Evolutionary conservation across 2,888 invertebrate species (phyloP).

Genomic region (Macaria notata): DNA sequence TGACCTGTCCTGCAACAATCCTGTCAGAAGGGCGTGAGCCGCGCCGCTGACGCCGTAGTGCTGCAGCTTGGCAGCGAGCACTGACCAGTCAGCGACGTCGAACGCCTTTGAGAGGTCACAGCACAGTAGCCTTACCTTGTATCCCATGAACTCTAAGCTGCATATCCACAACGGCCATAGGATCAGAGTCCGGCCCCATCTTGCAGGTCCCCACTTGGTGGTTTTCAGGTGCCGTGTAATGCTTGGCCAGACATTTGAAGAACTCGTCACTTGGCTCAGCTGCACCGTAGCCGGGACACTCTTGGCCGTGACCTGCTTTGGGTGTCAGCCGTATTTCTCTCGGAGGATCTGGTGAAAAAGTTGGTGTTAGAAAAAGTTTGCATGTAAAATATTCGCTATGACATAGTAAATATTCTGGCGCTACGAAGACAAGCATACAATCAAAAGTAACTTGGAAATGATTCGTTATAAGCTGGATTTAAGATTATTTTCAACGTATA

Average conservation of each 20-base stretch:
- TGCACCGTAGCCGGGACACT: slow-evolving; percentile 66
- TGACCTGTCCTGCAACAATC: too few relatives aligned
- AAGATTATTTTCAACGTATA: too few relatives aligned
- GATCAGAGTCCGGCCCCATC: slow-evolving; percentile 89
- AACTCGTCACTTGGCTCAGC: slow-evolving; percentile 85
- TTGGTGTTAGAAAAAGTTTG: not conserved
- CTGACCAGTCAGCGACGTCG: too few relatives aligned
- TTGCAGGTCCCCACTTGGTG: slow-evolving; percentile 92
- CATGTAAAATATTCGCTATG: not conserved
- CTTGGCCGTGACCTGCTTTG: slow-evolving; percentile 69
- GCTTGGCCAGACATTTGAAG: slow-evolving; percentile 87
- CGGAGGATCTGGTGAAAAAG: slow-evolving; percentile 63
- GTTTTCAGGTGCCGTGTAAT: slow-evolving; percentile 90
- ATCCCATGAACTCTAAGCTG: slow-evolving; percentile 85
- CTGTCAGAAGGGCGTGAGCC: too few relatives aligned
- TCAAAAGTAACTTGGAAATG: too few relatives aligned
- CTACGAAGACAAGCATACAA: too few relatives aligned
- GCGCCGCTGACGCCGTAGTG: too few relatives aligned
- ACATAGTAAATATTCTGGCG: too few relatives aligned
- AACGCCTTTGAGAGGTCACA: too few relatives aligned
- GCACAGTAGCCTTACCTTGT: too few relatives aligned
- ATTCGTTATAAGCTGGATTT: too few relatives aligned
- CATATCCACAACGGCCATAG: slow-evolving; percentile 88
- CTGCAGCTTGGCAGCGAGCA: too few relatives aligned
- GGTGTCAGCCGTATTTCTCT: slow-evolving; percentile 81